These are phyloP conservation scores for Cataglyphis albicans DNA, from an alignment of 2,888 invertebrate genomes.

Conservation along the genomic window DNA sequence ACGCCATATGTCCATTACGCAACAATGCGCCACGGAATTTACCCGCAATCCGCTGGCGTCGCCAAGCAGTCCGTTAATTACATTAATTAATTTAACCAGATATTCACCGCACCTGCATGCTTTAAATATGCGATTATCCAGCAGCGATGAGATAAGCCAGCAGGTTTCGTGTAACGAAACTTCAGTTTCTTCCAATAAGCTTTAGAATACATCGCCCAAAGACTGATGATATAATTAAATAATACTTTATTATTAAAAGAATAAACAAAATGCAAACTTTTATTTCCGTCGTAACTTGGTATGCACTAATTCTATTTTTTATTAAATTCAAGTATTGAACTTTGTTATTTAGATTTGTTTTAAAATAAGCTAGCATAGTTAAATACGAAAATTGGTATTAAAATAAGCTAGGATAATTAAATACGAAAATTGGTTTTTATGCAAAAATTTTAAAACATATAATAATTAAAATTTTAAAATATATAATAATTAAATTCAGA, in stretches of 20 bases:
- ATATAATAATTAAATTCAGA: not conserved
- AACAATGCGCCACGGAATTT: constrained; percentile 25
- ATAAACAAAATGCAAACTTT: not conserved
- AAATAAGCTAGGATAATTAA: not conserved
- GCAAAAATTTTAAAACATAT: not conserved
- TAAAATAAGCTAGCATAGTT: not conserved
- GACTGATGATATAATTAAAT: not conserved
- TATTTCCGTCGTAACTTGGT: not conserved
- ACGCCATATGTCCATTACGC: constrained; percentile 20
- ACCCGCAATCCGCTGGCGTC: constrained; percentile 19
- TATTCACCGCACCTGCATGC: constrained; percentile 42
- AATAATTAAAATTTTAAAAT: too few relatives aligned
- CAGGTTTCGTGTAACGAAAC: not conserved
- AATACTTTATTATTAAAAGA: constrained; percentile 12
- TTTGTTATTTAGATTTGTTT: not conserved
- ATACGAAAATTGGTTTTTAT: not conserved
- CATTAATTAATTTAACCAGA: constrained; percentile 52
- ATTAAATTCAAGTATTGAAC: not conserved
- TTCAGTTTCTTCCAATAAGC: not conserved
- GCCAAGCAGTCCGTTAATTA: constrained; percentile 50
- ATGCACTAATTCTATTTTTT: not conserved
- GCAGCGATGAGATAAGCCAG: constrained; percentile 1
- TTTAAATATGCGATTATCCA: constrained; percentile 37
- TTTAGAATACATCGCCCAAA: not conserved
- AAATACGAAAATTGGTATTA: not conserved